A percentile compares a stretch with the other conserved stretches of the same genome.
These are phyloP conservation scores for Helleia helle DNA, from an alignment of 2,888 invertebrate species.

Conservation along the genomic window DNA sequence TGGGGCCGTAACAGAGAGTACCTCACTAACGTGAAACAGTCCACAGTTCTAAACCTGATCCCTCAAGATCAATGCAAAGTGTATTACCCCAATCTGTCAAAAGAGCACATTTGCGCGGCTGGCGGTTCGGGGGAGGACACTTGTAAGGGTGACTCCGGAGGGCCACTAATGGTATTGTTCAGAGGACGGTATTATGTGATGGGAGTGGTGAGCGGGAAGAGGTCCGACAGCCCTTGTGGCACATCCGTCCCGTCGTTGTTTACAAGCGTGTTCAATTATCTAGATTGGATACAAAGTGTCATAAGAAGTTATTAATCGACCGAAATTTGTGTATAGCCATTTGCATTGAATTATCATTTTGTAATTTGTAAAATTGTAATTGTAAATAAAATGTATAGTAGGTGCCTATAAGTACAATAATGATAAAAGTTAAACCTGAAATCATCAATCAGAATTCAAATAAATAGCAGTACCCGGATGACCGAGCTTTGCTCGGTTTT, in stretches of 20 bases:
- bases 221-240: constrained; percentile 54
- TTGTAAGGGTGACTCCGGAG: constrained; percentile 64
- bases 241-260: constrained; percentile 56
- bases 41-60: constrained; percentile 50
- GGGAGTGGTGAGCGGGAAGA: constrained; percentile 60
- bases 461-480: too few relatives aligned
- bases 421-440: too few relatives aligned
- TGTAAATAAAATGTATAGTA: too few relatives aligned
- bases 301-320: constrained; percentile 14
- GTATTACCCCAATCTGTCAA: constrained; percentile 41
- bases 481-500: too few relatives aligned
- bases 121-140: constrained; percentile 56
- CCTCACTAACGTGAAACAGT: constrained; percentile 49
- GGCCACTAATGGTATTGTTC: constrained; percentile 55
- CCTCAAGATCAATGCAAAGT: constrained; percentile 41
- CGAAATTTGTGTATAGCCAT: too few relatives aligned
- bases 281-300: constrained; percentile 41
- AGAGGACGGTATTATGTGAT: constrained; percentile 48
- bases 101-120: constrained; percentile 51
- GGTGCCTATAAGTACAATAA: too few relatives aligned
- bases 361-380: too few relatives aligned
- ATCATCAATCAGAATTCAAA: too few relatives aligned
- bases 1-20: constrained; percentile 56
- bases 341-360: too few relatives aligned
- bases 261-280: constrained; percentile 52